phyloP scores from a whole-genome alignment of 2,797 vertebrate genomes.

The Microhierax caerulescens region DNA sequence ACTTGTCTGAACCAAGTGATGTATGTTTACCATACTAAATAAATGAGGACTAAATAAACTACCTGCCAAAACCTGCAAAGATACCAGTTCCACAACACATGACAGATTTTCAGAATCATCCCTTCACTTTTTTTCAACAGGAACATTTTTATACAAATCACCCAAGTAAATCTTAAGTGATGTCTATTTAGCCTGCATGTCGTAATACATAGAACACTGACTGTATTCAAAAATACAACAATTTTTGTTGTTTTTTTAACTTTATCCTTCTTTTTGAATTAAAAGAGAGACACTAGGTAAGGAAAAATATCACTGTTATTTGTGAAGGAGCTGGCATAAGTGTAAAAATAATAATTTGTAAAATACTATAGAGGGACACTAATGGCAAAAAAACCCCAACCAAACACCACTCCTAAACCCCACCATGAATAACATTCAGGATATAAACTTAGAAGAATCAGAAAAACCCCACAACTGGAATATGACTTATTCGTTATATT shows the following conservation, averaged over 20 bases:
- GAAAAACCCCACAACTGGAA: rapidly evolving
- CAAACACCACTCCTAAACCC: rapidly evolving
- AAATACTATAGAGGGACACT: neutral
- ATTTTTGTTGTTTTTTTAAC: neutral
- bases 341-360: neutral
- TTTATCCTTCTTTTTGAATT: neutral
- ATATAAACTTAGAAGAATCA: neutral
- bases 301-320: neutral
- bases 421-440: neutral
- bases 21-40: neutral
- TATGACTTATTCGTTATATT: neutral
- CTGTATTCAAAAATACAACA: neutral
- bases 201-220: neutral
- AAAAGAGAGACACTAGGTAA: neutral
- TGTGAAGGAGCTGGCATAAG: neutral
- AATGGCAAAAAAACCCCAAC: neutral
- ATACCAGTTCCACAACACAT: neutral
- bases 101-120: neutral
- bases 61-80: neutral
- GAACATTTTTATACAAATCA: neutral
- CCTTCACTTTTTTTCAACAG: neutral
- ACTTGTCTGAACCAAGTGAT: neutral
- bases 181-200: neutral
- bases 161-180: neutral
- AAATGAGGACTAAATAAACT: neutral